Base-by-base conservation (phyloP, 2,888 invertebrate genomes). In the Stramonita haemastoma region DNA sequence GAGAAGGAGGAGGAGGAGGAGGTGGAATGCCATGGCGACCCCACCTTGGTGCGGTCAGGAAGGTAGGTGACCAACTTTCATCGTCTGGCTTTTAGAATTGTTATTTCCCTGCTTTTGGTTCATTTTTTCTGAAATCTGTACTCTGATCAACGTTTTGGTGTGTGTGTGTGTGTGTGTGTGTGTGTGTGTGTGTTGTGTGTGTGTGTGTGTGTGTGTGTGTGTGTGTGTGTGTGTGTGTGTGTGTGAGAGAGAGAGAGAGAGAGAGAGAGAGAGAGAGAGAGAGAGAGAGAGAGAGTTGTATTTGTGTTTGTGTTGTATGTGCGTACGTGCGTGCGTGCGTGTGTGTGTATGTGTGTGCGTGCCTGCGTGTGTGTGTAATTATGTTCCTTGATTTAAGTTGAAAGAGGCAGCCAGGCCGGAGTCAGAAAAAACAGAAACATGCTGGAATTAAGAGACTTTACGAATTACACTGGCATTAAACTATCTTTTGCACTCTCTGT, bases 1-100 rank as follows among this genome's bases (percentile, higher is more conserved):
- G 98, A 98, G 94, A 98, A 98, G 94, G 98, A 98, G 95, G 97
- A 97, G 93, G 98, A 97, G 91, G 96, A 97, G 92, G 97, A 98
- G 92, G n/a, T n/a, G n/a, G 98, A 98, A 95, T 98, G 98, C 95
- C 98, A 98, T 17, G 98, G 98, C 0, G 95, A 96, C 89, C 94
- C 95, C 29, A 95, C 95, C 0, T 96, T 99, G 83, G 97, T 98
- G 1, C 97, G 99, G 95, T 97, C 97, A 79, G 99, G 99, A 32
- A 97, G 97, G 96, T 96, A 91, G 22, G 6, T 19, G 22, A 2
- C 36, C 36, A 66, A 4, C 4, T 66, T 46, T 46, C 46, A 46
- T 46, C 46, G 4, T 66, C 66, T 13, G 66, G 17, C 66, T 66
- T 17, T 66, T 66, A n/a, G n/a, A n/a, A n/a, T 66, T 22, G 17